A percentile compares a stretch with the other conserved stretches of the same genome.
Evolutionary conservation across 2,113 vertebrate genomes (phyloP).

Genomic region (Lathamus discolor): DNA sequence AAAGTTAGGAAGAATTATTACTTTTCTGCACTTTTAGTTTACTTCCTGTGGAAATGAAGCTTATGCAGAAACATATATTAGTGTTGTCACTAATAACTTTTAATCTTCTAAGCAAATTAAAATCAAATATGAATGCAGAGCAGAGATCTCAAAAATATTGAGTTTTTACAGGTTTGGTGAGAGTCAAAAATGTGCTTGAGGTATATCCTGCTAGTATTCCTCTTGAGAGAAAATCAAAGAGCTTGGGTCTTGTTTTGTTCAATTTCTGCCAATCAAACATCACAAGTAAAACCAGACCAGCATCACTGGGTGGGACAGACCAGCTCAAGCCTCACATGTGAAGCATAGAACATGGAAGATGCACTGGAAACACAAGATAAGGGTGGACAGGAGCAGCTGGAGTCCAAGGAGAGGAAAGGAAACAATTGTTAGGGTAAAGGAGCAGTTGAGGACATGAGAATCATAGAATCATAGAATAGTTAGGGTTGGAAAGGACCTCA

Average conservation of each 20-base stretch:
- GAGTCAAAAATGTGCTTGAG: background rate
- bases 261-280: background rate
- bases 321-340: background rate
- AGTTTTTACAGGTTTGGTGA: background rate
- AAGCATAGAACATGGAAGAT: background rate
- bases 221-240: background rate
- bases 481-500: no score
- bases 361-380: background rate
- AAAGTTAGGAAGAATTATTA: background rate
- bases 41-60: background rate
- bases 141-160: background rate
- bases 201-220: background rate
- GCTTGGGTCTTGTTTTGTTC: background rate
- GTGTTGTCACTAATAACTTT: background rate
- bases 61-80: background rate
- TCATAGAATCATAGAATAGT: no score
- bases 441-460: background rate
- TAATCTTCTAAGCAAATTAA: background rate
- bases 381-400: background rate
- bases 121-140: background rate
- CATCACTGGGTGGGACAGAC: background rate
- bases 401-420: background rate
- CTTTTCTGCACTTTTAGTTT: background rate
- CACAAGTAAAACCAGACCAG: background rate
- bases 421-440: background rate